These are phyloP conservation scores for Beris morrisii DNA, from an alignment of 2,888 invertebrate genomes.

Conservation along the genomic window DNA sequence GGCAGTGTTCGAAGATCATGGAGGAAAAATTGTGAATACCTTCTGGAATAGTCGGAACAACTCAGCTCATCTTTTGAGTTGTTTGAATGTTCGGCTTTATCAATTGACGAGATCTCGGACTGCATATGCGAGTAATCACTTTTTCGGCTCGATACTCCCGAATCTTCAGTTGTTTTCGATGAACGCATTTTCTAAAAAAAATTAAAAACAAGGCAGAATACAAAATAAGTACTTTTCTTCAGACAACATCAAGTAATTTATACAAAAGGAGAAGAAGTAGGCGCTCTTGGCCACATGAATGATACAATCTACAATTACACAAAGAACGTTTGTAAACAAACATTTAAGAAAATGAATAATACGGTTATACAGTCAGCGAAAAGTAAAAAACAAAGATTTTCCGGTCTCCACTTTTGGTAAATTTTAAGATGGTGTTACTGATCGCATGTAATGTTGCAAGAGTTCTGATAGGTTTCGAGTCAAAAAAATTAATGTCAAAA, in stretches of 20 bases:
- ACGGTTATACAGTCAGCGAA: too few relatives aligned
- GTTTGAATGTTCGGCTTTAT: constrained; percentile 50
- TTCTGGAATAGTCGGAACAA: constrained; percentile 59
- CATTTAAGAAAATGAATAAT: too few relatives aligned
- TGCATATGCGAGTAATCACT: constrained; percentile 59
- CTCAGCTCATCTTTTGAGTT: constrained; percentile 52
- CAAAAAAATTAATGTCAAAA: too few relatives aligned
- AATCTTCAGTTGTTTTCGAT: constrained; percentile 55
- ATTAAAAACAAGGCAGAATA: neutral
- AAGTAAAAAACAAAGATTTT: too few relatives aligned
- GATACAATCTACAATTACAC: neutral
- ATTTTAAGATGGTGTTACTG: too few relatives aligned
- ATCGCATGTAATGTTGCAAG: too few relatives aligned
- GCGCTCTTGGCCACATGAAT: neutral
- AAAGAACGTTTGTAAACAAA: too few relatives aligned
- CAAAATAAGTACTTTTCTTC: constrained; percentile 4
- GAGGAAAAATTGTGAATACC: constrained; percentile 49
- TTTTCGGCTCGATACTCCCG: constrained; percentile 59
- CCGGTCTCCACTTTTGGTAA: too few relatives aligned
- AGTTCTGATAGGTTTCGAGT: too few relatives aligned
- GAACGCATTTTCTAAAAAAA: constrained; percentile 49
- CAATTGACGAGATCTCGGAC: constrained; percentile 60
- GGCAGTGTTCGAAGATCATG: neutral
- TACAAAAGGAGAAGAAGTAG: too few relatives aligned
- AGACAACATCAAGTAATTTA: too few relatives aligned